phyloP scores from a whole-genome alignment of 2,888 invertebrate species.

The Latheticus oryzae region DNA sequence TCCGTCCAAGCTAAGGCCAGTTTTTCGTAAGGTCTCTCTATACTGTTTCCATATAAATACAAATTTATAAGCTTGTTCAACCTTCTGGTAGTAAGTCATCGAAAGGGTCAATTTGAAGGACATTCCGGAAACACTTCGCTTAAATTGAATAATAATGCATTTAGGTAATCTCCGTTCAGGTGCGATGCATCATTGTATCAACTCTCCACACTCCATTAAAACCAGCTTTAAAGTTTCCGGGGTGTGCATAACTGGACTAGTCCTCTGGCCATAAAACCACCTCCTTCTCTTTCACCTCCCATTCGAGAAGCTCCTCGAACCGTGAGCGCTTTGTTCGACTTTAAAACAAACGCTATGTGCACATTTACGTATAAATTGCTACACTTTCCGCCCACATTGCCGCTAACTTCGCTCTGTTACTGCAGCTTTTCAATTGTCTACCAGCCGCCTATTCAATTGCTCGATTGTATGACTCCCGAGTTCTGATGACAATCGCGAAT shows the following conservation, averaged over 20 bases:
- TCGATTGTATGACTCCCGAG: constrained; percentile 55
- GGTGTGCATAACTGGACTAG: constrained; percentile 21
- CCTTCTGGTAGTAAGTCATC: too few species aligned
- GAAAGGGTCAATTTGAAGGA: too few species aligned
- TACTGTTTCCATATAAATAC: constrained; percentile 30
- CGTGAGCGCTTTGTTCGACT: constrained; percentile 36
- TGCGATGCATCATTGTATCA: constrained; percentile 13
- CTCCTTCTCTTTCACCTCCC: too few species aligned
- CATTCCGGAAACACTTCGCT: too few species aligned
- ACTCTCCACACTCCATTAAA: constrained; percentile 38
- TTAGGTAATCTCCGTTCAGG: too few species aligned
- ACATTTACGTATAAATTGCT: constrained; percentile 58
- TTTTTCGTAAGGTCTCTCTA: constrained; percentile 24
- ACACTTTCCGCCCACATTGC: constrained; percentile 51
- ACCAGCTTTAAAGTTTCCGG: constrained; percentile 38
- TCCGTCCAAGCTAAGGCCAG: constrained; percentile 25
- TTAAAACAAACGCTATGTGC: constrained; percentile 49
- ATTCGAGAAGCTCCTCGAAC: constrained; percentile 32
- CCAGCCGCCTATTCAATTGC: constrained; percentile 55
- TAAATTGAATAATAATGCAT: too few species aligned
- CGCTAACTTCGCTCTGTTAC: constrained; percentile 50
- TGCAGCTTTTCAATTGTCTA: constrained; percentile 58
- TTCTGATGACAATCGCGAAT: constrained; percentile 56
- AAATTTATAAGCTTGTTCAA: constrained; percentile 23
- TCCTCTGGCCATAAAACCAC: constrained; percentile 28